Conservation (phyloP, 2,113 vertebrate species). For the Bombycilla garrulus region DNA sequence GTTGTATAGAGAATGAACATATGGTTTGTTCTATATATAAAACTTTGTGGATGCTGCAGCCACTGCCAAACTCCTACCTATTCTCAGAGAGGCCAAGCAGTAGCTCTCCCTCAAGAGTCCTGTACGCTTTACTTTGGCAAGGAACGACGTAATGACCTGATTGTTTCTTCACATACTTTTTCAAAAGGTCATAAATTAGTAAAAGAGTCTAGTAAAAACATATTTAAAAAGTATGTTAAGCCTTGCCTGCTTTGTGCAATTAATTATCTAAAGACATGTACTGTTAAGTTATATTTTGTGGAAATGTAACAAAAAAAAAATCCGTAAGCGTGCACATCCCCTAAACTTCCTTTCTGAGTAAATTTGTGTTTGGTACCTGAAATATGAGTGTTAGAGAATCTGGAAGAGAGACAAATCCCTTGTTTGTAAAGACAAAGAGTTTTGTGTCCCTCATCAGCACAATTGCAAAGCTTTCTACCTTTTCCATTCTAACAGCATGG, state of each 20-base stretch:
- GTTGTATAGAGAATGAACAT: neutral
- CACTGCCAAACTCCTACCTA: constrained; percentile 44
- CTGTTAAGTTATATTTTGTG: neutral
- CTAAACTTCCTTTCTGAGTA: neutral
- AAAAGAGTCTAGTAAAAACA: constrained; percentile 49
- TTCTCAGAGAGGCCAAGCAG: constrained; percentile 72
- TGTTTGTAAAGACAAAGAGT: constrained; percentile 65
- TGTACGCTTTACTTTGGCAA: constrained; percentile 70
- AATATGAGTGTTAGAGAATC: constrained; percentile 40
- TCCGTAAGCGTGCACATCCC: neutral
- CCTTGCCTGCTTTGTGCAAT: neutral
- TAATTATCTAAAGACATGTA: neutral
- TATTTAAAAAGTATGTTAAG: neutral
- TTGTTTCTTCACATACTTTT: constrained; percentile 69
- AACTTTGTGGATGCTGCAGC: neutral
- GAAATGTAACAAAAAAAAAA: neutral
- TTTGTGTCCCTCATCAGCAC: constrained; percentile 57
- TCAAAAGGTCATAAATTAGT: constrained; percentile 65
- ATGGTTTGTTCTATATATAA: neutral
- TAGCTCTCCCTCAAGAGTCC: constrained; percentile 50
- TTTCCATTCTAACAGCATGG: constrained; percentile 61
- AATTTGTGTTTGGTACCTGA: constrained; percentile 43
- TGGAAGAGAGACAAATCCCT: constrained; percentile 29
- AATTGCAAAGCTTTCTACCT: constrained; percentile 48
- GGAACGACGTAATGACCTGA: constrained; percentile 50